phyloP scores from a whole-genome alignment of 2,888 invertebrate species.

The Campoplex nolae region DNA sequence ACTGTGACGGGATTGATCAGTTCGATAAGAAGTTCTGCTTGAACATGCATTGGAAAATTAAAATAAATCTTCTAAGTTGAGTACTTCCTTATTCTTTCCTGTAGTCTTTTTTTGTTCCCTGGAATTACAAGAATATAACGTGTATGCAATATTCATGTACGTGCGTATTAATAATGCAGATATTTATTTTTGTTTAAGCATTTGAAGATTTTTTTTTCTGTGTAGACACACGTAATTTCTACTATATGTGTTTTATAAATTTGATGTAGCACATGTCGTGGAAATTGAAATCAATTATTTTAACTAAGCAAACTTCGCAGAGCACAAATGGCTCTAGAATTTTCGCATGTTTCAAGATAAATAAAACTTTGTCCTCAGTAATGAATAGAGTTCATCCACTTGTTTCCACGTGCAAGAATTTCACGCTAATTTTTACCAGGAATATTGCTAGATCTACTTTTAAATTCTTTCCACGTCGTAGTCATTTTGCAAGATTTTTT shows the following conservation, averaged over 20 bases:
- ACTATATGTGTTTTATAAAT: neutral
- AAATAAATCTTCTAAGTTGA: neutral
- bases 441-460: neutral
- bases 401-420: neutral
- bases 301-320: neutral
- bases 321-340: neutral
- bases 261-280: neutral
- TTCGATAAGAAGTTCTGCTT: no score
- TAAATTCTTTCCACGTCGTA: neutral
- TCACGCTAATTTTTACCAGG: neutral
- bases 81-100: neutral
- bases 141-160: neutral
- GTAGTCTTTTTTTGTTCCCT: neutral
- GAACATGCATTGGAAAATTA: neutral
- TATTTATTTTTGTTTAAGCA: neutral
- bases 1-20: no score
- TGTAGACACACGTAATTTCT: neutral
- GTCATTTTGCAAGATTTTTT: neutral
- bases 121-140: neutral
- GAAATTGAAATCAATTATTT: neutral
- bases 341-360: neutral
- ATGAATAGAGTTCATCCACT: neutral
- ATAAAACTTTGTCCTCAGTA: neutral
- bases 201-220: neutral
- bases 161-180: no score